Evolutionary conservation across 2,888 invertebrate genomes (phyloP).

Genomic region (Melinaea menophilus): DNA sequence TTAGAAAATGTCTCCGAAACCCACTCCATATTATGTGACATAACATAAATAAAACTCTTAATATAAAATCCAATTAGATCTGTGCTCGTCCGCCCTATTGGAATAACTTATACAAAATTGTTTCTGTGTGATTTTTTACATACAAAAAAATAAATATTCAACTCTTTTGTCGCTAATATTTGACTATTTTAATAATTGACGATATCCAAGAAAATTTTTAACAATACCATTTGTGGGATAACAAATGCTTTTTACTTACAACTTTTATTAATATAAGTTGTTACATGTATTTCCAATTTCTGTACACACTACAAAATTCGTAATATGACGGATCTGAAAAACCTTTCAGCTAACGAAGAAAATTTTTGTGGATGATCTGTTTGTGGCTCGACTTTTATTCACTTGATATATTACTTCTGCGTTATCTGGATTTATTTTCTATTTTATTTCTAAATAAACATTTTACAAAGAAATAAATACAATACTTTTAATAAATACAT

Average conservation of each 20-base stretch:
- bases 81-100: slow-evolving; percentile 50
- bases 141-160: slow-evolving; percentile 27
- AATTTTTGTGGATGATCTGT: slow-evolving; percentile 3
- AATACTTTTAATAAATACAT: too few species aligned
- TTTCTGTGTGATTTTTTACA: slow-evolving; percentile 55
- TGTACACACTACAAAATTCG: background rate
- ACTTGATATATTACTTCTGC: background rate
- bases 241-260: too few species aligned
- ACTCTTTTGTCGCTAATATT: slow-evolving; percentile 10
- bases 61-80: slow-evolving; percentile 65
- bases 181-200: too few species aligned
- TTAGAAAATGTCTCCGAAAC: slow-evolving; percentile 27
- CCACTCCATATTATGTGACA: slow-evolving; percentile 37
- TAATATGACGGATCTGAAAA: slow-evolving; percentile 8
- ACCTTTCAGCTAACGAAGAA: slow-evolving; percentile 8
- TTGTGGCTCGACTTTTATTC: background rate
- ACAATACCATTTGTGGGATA: too few species aligned
- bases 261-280: background rate
- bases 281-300: slow-evolving; percentile 4
- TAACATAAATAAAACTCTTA: slow-evolving; percentile 47
- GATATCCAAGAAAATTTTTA: too few species aligned
- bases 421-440: too few species aligned
- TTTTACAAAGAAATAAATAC: too few species aligned
- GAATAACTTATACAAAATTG: slow-evolving; percentile 71
- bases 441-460: too few species aligned